Conservation (phyloP, 2,797 vertebrate species). For the Chrysolophus pictus region DNA sequence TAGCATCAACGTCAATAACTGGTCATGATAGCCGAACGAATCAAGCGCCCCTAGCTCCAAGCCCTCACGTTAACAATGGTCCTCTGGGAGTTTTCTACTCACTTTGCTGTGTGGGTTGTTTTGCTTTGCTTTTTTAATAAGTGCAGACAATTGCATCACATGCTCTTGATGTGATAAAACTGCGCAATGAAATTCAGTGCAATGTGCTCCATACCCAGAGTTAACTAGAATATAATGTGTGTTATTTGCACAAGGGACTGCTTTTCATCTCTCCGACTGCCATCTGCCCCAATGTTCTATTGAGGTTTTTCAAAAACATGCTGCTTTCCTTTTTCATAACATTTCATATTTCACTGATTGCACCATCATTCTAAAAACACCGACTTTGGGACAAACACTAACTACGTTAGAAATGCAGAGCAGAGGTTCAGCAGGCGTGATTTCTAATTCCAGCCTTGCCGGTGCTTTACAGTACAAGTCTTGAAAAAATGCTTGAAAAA, state of each 20-base stretch:
- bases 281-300: neutral
- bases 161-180: neutral
- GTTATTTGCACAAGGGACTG: neutral
- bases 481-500: neutral
- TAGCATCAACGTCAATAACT: accelerated
- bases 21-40: neutral
- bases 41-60: neutral
- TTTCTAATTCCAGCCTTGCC: slow-evolving; percentile 9
- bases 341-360: neutral
- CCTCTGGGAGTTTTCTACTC: neutral
- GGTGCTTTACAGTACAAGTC: neutral
- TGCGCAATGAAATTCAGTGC: neutral
- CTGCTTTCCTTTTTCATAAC: neutral
- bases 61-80: neutral
- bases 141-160: neutral
- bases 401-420: neutral
- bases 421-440: neutral
- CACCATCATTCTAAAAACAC: neutral
- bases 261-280: neutral
- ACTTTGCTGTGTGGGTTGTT: neutral
- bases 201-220: neutral
- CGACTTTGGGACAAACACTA: neutral
- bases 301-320: neutral
- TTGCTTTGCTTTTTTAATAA: neutral
- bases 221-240: neutral